Percentiles rank a stretch among this genome's conserved stretches.
phyloP scores from a whole-genome alignment of 1,140 invertebrate genomes.

The Telenomus remus region DNA sequence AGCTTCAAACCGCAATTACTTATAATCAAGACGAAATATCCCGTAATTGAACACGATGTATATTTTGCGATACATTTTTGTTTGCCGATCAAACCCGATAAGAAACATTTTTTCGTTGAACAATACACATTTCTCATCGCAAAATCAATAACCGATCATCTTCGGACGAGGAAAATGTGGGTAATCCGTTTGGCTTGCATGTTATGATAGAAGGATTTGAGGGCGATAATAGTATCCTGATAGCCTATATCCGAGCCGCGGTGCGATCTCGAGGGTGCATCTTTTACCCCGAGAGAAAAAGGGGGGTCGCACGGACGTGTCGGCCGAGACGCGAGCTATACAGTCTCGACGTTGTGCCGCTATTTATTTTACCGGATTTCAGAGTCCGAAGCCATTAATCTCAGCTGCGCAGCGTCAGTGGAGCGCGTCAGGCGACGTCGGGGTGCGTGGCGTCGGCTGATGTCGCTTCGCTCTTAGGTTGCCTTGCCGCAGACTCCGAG shows the following conservation, averaged over 20 bases:
- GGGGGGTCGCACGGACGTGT: conserved; percentile 22
- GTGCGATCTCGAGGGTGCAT: conserved; percentile 39
- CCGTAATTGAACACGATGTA: too few relatives aligned
- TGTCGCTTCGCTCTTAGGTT: conserved; percentile 66
- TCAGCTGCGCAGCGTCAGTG: conserved; percentile 70
- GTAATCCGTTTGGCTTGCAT: conserved; percentile 9
- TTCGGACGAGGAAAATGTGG: conserved; percentile 3
- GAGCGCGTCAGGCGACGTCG: conserved; percentile 73
- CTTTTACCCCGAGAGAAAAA: conserved; percentile 30
- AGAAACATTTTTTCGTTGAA: too few relatives aligned
- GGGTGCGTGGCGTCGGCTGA: conserved; percentile 67
- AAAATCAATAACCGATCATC: not conserved
- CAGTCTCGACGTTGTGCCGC: conserved; percentile 67
- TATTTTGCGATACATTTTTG: too few relatives aligned
- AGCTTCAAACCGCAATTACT: too few relatives aligned
- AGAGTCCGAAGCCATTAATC: conserved; percentile 75
- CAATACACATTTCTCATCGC: not conserved
- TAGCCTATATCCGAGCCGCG: conserved; percentile 51
- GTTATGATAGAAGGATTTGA: conserved; percentile 20
- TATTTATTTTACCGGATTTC: conserved; percentile 76
- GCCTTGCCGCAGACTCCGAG: conserved; percentile 44
- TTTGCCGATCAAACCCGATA: too few relatives aligned
- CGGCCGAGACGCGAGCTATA: conserved; percentile 54
- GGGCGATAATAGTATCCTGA: conserved; percentile 60
- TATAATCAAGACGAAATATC: too few relatives aligned